Percentiles rank a stretch among this genome's conserved stretches.
phyloP scores from a whole-genome alignment of 1,140 invertebrate species.

The Drosophila kohkoa region DNA sequence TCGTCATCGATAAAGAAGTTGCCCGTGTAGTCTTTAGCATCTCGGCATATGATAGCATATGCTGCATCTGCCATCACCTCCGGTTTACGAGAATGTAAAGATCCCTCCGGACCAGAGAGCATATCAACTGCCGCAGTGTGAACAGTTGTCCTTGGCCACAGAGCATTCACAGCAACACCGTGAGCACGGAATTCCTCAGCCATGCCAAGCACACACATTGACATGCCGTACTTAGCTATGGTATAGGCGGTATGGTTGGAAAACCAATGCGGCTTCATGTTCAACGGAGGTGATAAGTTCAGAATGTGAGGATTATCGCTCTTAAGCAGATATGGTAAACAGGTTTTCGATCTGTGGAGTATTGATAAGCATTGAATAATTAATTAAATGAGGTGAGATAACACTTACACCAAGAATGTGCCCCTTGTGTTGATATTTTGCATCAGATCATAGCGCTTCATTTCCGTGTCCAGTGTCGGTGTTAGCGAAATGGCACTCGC shows the following conservation, averaged over 20 bases:
- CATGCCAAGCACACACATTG: constrained; percentile 99
- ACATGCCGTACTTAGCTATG: constrained; percentile 99
- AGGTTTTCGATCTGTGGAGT: constrained; percentile 97
- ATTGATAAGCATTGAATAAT: constrained; percentile 52
- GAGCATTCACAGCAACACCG: constrained; percentile 97
- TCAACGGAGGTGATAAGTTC: constrained; percentile 98
- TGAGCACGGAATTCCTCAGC: constrained; percentile 94
- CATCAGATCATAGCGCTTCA: constrained; percentile 99
- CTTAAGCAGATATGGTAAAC: constrained; percentile 95
- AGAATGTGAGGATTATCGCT: constrained; percentile 97
- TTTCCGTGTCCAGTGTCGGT: constrained; percentile 93
- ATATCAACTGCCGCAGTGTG: constrained; percentile 99
- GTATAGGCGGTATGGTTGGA: constrained; percentile 97
- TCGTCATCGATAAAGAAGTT: constrained; percentile 98
- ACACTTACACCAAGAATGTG: constrained; percentile 95
- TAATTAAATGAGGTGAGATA: neutral
- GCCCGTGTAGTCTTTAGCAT: constrained; percentile 91
- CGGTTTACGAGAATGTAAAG: constrained; percentile 89
- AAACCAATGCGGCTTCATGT: constrained; percentile 96
- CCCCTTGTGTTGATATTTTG: constrained; percentile 96
- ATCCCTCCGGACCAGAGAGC: constrained; percentile 96
- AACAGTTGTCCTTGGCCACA: constrained; percentile 98
- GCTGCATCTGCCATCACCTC: constrained; percentile 98
- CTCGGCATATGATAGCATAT: constrained; percentile 92
- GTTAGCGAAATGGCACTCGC: constrained; percentile 98